Evolutionary conservation across 2,888 invertebrate species (phyloP).

Genomic region (Cloeon dipterum): DNA sequence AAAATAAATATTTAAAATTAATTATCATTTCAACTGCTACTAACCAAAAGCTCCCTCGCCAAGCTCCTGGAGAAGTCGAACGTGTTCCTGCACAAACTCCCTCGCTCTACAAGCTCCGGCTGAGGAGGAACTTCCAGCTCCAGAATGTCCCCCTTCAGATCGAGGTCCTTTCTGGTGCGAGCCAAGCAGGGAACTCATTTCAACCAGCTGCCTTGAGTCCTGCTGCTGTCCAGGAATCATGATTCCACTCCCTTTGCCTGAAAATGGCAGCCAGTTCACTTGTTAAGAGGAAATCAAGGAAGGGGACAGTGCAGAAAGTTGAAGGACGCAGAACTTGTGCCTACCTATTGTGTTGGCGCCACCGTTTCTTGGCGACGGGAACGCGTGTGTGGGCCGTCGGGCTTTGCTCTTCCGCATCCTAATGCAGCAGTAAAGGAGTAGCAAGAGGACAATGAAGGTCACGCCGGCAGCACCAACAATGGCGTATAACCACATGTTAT

Average conservation of each 20-base stretch:
- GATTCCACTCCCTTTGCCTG: neutral
- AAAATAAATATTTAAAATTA: neutral
- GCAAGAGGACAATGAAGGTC: conserved; percentile 26
- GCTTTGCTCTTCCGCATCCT: conserved; percentile 19
- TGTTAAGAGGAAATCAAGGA: neutral
- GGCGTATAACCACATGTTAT: conserved; percentile 62
- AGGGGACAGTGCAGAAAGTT: neutral
- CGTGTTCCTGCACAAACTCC: conserved; percentile 66
- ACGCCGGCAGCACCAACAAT: conserved; percentile 33
- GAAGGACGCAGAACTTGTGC: no score
- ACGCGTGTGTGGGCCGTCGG: neutral
- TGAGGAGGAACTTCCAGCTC: conserved; percentile 24
- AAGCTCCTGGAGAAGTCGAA: conserved; percentile 69
- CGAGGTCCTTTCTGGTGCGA: conserved; percentile 13
- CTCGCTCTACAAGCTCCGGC: conserved; percentile 36
- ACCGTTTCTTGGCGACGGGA: neutral
- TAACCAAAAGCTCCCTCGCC: conserved; percentile 90
- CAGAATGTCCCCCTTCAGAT: conserved; percentile 7
- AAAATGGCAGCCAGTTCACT: neutral
- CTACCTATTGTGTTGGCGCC: neutral
- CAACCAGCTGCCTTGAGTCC: conserved; percentile 20
- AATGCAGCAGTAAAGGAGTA: conserved; percentile 37
- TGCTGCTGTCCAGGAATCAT: neutral
- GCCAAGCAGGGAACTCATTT: conserved; percentile 56
- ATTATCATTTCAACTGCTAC: conserved; percentile 7